phyloP scores from a whole-genome alignment of 2,797 vertebrate species.

The Cygnus olor region DNA sequence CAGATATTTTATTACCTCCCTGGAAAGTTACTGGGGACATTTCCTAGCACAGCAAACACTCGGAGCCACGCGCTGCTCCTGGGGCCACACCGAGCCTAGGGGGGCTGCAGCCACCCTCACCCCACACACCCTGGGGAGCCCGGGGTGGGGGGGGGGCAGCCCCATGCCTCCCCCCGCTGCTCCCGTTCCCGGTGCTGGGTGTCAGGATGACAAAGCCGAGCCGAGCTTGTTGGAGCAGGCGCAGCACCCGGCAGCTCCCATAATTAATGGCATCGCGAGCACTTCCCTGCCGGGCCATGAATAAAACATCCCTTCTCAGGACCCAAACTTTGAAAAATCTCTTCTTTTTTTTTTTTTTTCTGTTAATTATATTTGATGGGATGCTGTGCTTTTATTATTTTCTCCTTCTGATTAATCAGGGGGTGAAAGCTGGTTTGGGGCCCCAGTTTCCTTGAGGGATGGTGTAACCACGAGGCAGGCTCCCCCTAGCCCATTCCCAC shows the following conservation, averaged over 20 bases:
- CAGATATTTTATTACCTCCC: neutral
- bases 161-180: neutral
- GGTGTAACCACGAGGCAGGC: neutral
- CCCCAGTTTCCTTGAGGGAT: neutral
- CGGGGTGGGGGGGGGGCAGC: too few relatives aligned
- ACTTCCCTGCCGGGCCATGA: slow-evolving; percentile 62
- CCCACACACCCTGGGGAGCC: neutral
- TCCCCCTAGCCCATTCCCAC: neutral
- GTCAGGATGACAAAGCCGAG: slow-evolving; percentile 75
- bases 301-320: slow-evolving; percentile 72
- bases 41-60: neutral
- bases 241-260: neutral
- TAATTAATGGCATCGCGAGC: slow-evolving; percentile 72
- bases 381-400: slow-evolving; percentile 36
- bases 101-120: neutral
- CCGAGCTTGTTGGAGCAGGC: neutral
- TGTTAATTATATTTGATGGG: slow-evolving; percentile 53
- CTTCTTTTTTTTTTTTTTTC: neutral
- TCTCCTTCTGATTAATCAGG: neutral
- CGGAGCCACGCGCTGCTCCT: neutral
- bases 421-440: neutral
- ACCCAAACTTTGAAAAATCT: slow-evolving; percentile 63
- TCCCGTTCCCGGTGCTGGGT: neutral
- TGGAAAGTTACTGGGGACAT: slow-evolving; percentile 4
- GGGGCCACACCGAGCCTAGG: neutral